These are phyloP conservation scores for Pyrocephalus nanus DNA, from an alignment of 2,797 vertebrate genomes.

Conservation along the genomic window DNA sequence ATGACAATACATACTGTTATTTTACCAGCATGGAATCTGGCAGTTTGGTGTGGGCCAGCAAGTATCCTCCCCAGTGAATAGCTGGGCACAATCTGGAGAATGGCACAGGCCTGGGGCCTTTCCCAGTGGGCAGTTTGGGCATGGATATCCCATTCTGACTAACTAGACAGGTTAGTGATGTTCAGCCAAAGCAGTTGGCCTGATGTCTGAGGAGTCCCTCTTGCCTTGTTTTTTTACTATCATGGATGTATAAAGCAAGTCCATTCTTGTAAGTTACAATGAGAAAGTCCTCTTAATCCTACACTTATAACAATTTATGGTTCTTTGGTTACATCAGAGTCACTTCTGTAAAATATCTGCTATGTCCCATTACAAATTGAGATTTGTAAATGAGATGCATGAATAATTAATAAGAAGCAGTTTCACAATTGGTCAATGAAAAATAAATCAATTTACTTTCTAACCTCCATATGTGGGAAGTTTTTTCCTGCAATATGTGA, in stretches of 20 bases:
- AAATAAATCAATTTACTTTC: background rate
- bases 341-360: background rate
- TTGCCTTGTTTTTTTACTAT: background rate
- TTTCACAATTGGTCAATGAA: background rate
- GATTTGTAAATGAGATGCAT: background rate
- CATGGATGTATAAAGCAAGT: background rate
- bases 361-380: background rate
- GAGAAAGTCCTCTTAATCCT: background rate
- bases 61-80: background rate
- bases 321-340: background rate
- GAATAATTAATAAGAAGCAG: background rate
- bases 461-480: background rate
- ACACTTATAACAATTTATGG: background rate
- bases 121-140: background rate
- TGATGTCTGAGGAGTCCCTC: background rate
- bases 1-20: accelerated
- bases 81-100: background rate
- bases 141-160: background rate
- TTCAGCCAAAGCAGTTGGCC: background rate
- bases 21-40: background rate
- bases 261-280: background rate
- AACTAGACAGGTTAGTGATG: background rate
- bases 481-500: background rate
- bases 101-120: background rate
- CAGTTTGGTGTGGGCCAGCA: background rate